Evolutionary conservation across 2,797 vertebrate genomes (phyloP).

Genomic region (Myotis vivesi): DNA sequence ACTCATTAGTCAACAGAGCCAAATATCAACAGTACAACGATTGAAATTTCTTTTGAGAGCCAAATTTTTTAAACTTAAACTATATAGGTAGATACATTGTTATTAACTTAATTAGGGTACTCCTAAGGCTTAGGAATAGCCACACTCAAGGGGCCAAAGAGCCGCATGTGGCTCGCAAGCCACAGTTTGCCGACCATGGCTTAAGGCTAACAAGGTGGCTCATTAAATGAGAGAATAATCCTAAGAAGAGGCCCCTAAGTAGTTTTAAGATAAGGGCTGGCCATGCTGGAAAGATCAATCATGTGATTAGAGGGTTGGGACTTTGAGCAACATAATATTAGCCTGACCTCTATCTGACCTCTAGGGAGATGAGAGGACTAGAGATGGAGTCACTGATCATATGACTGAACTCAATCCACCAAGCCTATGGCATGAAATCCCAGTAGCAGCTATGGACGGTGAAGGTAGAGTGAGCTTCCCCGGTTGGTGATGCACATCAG

Average conservation of each 20-base stretch:
- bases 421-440: not conserved
- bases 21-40: too few species aligned
- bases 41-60: too few species aligned
- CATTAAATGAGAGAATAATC: too few species aligned
- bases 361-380: not conserved
- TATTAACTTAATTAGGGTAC: too few species aligned
- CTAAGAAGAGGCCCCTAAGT: not conserved
- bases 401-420: not conserved
- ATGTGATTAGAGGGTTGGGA: not conserved
- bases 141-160: too few species aligned
- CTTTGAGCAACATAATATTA: not conserved
- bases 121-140: too few species aligned
- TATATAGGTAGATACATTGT: too few species aligned
- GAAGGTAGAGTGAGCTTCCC: not conserved
- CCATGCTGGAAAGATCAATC: not conserved
- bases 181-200: not conserved
- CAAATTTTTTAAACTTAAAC: too few species aligned
- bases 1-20: too few species aligned
- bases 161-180: too few species aligned
- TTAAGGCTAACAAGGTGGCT: not conserved
- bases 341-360: not conserved
- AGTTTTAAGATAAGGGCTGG: not conserved
- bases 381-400: not conserved
- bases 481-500: fast-evolving
- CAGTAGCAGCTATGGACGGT: not conserved